Percentiles rank a stretch among this genome's conserved stretches.
Conservation (phyloP, 2,113 vertebrate genomes). For the Aptenodytes patagonicus region DNA sequence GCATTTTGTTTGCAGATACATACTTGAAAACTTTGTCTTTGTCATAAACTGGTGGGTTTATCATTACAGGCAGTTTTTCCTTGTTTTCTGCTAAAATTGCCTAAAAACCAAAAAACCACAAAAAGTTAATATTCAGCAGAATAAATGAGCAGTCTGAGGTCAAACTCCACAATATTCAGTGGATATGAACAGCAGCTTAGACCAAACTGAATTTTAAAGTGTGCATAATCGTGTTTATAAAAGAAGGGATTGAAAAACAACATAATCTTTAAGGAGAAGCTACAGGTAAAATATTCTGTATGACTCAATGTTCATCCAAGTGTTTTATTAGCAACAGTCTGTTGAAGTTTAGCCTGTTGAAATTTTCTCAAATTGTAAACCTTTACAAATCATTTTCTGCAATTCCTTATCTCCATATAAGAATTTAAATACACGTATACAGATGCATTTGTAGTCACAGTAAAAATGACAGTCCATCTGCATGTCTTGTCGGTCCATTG, state of each 20-base stretch:
- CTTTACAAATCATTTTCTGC: background rate
- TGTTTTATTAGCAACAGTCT: background rate
- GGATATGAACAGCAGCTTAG: background rate
- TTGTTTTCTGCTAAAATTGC: constrained; percentile 84
- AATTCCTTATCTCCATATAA: background rate
- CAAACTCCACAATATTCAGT: background rate
- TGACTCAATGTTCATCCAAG: background rate
- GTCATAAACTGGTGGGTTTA: constrained; percentile 61
- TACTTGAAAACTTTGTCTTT: constrained; percentile 86
- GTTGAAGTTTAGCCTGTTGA: background rate
- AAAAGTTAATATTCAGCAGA: background rate
- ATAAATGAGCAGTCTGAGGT: background rate
- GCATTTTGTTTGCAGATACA: constrained; percentile 16
- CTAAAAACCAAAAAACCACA: constrained; percentile 50
- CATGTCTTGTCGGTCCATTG: accelerated
- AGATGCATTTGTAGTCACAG: background rate
- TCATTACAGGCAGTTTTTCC: constrained; percentile 80
- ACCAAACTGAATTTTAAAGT: background rate
- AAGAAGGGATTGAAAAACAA: background rate
- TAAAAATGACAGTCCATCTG: background rate
- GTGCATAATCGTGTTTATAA: background rate
- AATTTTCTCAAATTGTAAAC: background rate
- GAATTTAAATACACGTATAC: background rate
- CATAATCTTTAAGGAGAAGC: background rate
- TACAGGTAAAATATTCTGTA: background rate